phyloP scores from a whole-genome alignment of 2,888 invertebrate species.

The Ormyrus thymus region DNA sequence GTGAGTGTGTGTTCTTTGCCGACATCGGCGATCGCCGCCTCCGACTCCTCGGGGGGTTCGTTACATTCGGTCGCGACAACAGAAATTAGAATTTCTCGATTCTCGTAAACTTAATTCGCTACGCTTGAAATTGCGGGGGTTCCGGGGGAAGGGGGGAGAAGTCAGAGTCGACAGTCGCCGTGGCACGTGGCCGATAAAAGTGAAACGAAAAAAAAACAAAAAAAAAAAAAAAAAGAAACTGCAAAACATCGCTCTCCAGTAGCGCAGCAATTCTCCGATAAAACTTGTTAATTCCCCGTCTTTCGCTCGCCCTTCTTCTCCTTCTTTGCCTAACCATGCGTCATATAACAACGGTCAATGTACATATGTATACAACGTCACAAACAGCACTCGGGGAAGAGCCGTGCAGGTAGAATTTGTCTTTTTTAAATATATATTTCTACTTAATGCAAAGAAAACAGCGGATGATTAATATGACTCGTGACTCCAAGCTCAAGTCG shows the following conservation, averaged over 20 bases:
- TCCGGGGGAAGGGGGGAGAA: neutral
- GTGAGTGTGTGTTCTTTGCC: constrained; percentile 42
- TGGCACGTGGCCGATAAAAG: constrained; percentile 13
- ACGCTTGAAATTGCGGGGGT: neutral
- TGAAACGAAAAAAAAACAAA: constrained; percentile 11
- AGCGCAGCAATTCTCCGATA: constrained; percentile 58
- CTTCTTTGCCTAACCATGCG: constrained; percentile 51
- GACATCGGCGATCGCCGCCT: constrained; percentile 61
- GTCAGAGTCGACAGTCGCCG: constrained; percentile 7
- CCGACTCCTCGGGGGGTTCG: constrained; percentile 8
- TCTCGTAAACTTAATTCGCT: neutral
- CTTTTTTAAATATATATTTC: constrained; percentile 42
- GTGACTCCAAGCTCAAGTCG: constrained; percentile 34
- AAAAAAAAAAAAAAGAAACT: constrained; percentile 52
- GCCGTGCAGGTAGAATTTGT: constrained; percentile 52
- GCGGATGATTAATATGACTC: constrained; percentile 46
- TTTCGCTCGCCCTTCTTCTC: constrained; percentile 37
- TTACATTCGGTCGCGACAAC: neutral
- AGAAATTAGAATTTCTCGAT: neutral
- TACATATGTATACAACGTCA: constrained; percentile 57
- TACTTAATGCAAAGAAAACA: constrained; percentile 54
- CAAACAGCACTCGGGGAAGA: constrained; percentile 55
- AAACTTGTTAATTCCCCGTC: neutral
- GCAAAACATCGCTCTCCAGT: constrained; percentile 67
- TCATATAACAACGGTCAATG: constrained; percentile 61